Percentiles rank a stretch among this genome's conserved stretches.
These are phyloP conservation scores for Homarus gammarus DNA, from an alignment of 2,888 invertebrate genomes.

Conservation along the genomic window DNA sequence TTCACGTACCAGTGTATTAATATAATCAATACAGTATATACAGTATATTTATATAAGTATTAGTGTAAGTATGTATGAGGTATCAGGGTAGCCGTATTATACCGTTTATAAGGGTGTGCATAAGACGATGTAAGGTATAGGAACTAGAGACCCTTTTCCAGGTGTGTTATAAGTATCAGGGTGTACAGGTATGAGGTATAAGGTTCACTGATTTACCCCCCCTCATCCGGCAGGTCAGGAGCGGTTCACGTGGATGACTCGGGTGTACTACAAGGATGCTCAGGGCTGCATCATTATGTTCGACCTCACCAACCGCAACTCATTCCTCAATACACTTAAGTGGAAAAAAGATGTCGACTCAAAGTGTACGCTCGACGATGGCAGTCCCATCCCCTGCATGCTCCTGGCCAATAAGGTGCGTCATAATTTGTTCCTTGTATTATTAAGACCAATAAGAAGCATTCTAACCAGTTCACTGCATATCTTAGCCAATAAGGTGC, in stretches of 20 bases:
- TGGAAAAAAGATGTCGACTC: conserved; percentile 83
- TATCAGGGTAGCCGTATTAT: too few species aligned
- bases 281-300: conserved; percentile 82
- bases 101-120: too few species aligned
- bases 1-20: too few species aligned
- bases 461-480: background rate
- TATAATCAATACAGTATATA: too few species aligned
- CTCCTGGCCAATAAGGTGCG: conserved; percentile 83
- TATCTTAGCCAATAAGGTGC: background rate
- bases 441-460: background rate
- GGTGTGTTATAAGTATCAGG: background rate
- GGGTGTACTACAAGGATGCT: conserved; percentile 83
- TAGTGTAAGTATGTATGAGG: too few species aligned
- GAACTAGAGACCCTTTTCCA: background rate
- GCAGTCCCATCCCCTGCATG: conserved; percentile 82
- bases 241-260: conserved; percentile 83
- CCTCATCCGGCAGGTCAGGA: conserved; percentile 81
- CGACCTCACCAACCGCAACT: conserved; percentile 82
- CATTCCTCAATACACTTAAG: conserved; percentile 82
- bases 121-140: too few species aligned
- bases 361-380: conserved; percentile 82
- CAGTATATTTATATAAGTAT: too few species aligned
- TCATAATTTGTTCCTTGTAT: background rate
- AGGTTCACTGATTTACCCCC: too few species aligned
- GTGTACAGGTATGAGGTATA: background rate